Evolutionary conservation across 2,888 invertebrate genomes (phyloP).

Genomic region (Hydraecia micacea): DNA sequence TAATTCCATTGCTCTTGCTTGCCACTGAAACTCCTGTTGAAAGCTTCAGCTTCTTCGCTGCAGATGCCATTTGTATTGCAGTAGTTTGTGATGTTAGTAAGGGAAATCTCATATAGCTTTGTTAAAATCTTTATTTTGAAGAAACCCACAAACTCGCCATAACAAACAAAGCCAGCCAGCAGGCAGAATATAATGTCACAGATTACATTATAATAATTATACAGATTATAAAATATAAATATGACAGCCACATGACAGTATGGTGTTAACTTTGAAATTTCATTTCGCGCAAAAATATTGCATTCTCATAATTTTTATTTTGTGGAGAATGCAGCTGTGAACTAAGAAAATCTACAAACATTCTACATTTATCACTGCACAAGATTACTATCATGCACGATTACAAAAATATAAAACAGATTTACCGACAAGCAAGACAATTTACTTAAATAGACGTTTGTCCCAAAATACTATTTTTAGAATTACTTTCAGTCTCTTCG

Average conservation of each 20-base stretch:
- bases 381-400: not conserved
- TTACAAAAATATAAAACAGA: not conserved
- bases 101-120: slow-evolving; percentile 63
- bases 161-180: slow-evolving; percentile 46
- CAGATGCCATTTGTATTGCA: slow-evolving; percentile 80
- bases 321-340: not conserved
- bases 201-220: too few relatives aligned
- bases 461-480: not conserved
- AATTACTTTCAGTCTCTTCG: slow-evolving; percentile 7
- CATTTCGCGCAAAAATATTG: slow-evolving; percentile 21
- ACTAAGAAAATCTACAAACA: not conserved
- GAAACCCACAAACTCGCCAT: slow-evolving; percentile 30
- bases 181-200: too few relatives aligned
- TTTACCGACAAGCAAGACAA: not conserved
- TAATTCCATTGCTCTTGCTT: slow-evolving; percentile 63
- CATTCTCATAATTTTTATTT: not conserved
- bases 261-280: slow-evolving; percentile 3
- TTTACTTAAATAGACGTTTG: not conserved
- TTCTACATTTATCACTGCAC: not conserved
- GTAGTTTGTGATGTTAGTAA: slow-evolving; percentile 31
- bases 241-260: slow-evolving; percentile 16
- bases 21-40: slow-evolving; percentile 62
- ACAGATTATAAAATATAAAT: slow-evolving; percentile 10
- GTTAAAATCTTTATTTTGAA: slow-evolving; percentile 13
- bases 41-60: slow-evolving; percentile 82